These are phyloP conservation scores for Stegastes partitus DNA, from an alignment of 2,113 vertebrate genomes.

Conservation along the genomic window DNA sequence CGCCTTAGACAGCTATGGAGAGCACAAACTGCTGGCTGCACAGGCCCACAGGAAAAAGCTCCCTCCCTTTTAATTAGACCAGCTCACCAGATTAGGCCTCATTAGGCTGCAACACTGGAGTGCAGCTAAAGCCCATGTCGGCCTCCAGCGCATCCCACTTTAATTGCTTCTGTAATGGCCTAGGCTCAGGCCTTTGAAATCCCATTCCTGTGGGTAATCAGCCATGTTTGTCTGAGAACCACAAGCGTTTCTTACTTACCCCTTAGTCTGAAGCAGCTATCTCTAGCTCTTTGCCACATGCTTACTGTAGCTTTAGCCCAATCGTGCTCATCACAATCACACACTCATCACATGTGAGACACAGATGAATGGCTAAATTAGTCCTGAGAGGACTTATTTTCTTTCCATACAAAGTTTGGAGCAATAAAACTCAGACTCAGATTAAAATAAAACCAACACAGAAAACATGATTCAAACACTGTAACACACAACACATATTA, in stretches of 20 bases:
- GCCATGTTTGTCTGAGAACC: constrained; percentile 78
- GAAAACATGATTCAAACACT: no score
- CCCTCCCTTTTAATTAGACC: constrained; percentile 78
- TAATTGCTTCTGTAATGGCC: constrained; percentile 82
- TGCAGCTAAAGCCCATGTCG: constrained; percentile 59
- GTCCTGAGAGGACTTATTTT: no score
- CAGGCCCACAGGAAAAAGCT: constrained; percentile 60
- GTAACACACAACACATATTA: no score
- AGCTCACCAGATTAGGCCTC: constrained; percentile 79
- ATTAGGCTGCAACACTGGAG: constrained; percentile 74
- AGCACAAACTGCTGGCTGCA: constrained; percentile 37
- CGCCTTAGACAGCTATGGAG: constrained; percentile 35
- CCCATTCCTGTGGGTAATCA: constrained; percentile 82
- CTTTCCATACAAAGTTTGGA: no score
- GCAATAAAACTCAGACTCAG: no score
- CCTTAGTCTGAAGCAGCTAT: constrained; percentile 19
- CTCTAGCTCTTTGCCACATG: constrained; percentile 2
- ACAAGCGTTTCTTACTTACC: constrained; percentile 51
- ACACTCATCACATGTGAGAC: constrained; percentile 14
- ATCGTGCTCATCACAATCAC: background rate
- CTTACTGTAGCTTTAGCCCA: constrained; percentile 15
- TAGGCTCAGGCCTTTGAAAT: constrained; percentile 77
- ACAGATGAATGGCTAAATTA: no score
- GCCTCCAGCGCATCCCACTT: constrained; percentile 73
- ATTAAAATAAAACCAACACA: no score